A percentile compares a stretch with the other conserved stretches of the same genome.
Evolutionary conservation across 2,113 vertebrate species (phyloP).

Genomic region (Megaceryle maxima): DNA sequence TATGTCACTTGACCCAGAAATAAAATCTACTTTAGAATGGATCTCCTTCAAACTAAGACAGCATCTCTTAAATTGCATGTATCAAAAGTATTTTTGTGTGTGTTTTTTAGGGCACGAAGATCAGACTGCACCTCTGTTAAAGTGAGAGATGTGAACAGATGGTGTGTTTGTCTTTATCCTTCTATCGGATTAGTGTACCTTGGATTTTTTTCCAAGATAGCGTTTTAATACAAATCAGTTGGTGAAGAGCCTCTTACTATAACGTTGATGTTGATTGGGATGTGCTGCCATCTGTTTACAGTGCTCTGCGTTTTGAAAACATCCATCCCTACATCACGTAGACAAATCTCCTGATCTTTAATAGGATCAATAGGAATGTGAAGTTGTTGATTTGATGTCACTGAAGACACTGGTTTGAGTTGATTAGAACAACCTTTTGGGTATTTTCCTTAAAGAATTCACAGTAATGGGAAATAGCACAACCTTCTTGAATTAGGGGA

Average conservation of each 20-base stretch:
- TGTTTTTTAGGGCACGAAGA: neutral
- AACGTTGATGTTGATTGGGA: constrained; percentile 58
- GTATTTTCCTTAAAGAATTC: neutral
- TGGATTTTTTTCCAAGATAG: constrained; percentile 65
- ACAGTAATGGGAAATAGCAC: neutral
- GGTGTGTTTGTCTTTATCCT: constrained; percentile 68
- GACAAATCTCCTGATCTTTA: constrained; percentile 54
- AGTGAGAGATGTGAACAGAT: constrained; percentile 69
- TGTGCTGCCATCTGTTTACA: constrained; percentile 74
- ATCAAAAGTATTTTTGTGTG: neutral
- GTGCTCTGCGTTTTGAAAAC: constrained; percentile 47
- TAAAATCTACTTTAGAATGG: neutral
- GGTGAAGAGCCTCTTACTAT: constrained; percentile 70
- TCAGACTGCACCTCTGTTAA: constrained; percentile 16
- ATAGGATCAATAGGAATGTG: constrained; percentile 29
- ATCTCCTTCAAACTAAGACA: neutral
- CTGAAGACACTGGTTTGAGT: neutral
- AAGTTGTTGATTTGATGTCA: constrained; percentile 20
- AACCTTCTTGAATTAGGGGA: neutral
- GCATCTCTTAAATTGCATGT: neutral
- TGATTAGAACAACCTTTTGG: neutral
- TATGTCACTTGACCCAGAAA: neutral
- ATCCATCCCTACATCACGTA: constrained; percentile 34
- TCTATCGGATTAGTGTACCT: constrained; percentile 72
- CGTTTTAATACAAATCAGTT: constrained; percentile 73